Conservation (phyloP, 1,140 invertebrate genomes). For the Drosophila pachea region DNA sequence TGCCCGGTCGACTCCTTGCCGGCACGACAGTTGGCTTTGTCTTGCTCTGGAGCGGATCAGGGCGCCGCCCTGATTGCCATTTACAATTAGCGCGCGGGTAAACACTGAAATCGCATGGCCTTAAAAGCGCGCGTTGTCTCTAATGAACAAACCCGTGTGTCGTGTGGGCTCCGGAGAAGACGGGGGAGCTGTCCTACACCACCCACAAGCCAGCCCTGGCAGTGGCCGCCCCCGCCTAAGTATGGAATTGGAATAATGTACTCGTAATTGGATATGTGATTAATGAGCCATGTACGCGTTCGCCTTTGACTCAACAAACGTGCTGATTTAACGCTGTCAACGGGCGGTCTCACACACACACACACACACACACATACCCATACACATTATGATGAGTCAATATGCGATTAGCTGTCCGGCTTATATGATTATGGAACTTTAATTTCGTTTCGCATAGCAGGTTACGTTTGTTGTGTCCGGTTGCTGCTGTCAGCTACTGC, state of each 20-base stretch:
- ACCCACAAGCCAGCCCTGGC: not conserved
- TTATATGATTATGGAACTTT: conserved; percentile 16
- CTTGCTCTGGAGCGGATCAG: conserved; percentile 27
- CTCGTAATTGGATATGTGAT: conserved; percentile 73
- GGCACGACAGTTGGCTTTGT: conserved; percentile 47
- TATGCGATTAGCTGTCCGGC: conserved; percentile 57
- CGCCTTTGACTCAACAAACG: conserved; percentile 70
- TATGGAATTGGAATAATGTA: conserved; percentile 67
- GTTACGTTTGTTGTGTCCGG: conserved; percentile 33
- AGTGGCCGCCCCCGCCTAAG: conserved; percentile 6
- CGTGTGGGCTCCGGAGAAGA: not conserved
- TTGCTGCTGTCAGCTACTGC: conserved; percentile 1
- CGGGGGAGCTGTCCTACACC: not conserved
- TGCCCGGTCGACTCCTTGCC: conserved; percentile 4
- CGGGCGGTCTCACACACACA: conserved; percentile 43
- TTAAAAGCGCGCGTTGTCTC: conserved; percentile 20
- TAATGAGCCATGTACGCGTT: conserved; percentile 65
- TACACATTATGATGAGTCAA: conserved; percentile 56
- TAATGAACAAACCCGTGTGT: conserved; percentile 28
- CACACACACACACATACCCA: conserved; percentile 16
- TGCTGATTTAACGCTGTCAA: conserved; percentile 72
- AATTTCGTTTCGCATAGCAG: conserved; percentile 30
- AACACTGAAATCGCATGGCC: conserved; percentile 59
- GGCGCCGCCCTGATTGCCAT: conserved; percentile 70
- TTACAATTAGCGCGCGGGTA: conserved; percentile 77